phyloP scores from a whole-genome alignment of 2,888 invertebrate species.

The Brachypterus glaber region DNA sequence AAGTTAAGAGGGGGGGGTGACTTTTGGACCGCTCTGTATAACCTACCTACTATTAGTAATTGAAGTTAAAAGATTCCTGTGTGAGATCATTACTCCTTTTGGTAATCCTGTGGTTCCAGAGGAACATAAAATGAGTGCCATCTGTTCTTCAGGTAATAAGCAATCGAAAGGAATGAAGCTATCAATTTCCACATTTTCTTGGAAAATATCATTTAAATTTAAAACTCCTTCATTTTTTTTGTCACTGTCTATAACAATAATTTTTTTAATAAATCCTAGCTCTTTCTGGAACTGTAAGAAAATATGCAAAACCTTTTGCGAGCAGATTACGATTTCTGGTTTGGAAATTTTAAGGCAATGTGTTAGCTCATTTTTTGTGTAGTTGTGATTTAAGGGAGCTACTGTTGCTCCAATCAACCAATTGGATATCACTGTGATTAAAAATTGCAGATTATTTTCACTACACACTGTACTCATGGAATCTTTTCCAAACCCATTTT shows the following conservation, averaged over 20 bases:
- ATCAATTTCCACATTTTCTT: not conserved
- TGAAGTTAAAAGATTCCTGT: too few relatives aligned
- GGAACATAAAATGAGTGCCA: conserved; percentile 59
- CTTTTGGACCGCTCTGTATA: too few relatives aligned
- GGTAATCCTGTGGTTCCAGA: conserved; percentile 75
- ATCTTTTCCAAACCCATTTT: conserved; percentile 20
- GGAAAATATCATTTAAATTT: too few relatives aligned
- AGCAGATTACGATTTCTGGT: conserved; percentile 57
- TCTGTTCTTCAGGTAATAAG: not conserved
- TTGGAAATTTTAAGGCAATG: conserved; percentile 55
- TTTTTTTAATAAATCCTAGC: conserved; percentile 37
- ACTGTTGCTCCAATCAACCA: conserved; percentile 25
- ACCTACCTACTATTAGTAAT: too few relatives aligned
- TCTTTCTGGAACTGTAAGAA: conserved; percentile 42
- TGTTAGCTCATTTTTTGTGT: conserved; percentile 23
- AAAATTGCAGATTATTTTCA: conserved; percentile 28
- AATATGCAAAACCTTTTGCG: conserved; percentile 46
- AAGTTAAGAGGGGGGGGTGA: too few relatives aligned
- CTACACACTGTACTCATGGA: conserved; percentile 26
- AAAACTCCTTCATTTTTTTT: conserved; percentile 10
- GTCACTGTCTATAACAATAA: conserved; percentile 45
- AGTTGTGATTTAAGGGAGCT: conserved; percentile 27
- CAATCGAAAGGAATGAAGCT: not conserved
- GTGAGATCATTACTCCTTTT: conserved; percentile 67
- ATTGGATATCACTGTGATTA: conserved; percentile 26